A percentile compares a stretch with the other conserved stretches of the same genome.
These are phyloP conservation scores for Masnerella sp. DNA, from an alignment of 2,888 invertebrate genomes.

Conservation along the genomic window DNA sequence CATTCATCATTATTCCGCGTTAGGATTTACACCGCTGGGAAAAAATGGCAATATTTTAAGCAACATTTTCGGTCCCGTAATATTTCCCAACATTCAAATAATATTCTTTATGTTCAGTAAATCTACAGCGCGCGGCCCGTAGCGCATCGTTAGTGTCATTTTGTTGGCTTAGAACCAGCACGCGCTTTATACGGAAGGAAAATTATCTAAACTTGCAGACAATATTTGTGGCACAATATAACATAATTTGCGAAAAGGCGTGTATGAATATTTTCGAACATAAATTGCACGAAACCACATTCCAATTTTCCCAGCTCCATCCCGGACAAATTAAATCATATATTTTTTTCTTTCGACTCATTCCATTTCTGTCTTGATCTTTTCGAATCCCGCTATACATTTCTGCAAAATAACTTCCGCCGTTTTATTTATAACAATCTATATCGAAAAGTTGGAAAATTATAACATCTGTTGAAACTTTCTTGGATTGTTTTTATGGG, in stretches of 20 bases:
- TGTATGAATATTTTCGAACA: slow-evolving; percentile 11
- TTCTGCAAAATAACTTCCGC: slow-evolving; percentile 17
- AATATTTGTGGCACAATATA: slow-evolving; percentile 28
- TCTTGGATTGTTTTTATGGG: slow-evolving; percentile 27
- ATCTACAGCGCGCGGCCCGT: neutral
- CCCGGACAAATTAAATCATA: slow-evolving; percentile 13
- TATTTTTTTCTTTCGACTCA: slow-evolving; percentile 10
- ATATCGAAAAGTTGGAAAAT: slow-evolving; percentile 23
- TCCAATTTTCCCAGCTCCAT: slow-evolving; percentile 11
- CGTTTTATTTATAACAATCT: slow-evolving; percentile 27
- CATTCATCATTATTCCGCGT: slow-evolving; percentile 2
- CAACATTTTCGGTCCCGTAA: slow-evolving; percentile 14
- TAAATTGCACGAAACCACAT: slow-evolving; percentile 1
- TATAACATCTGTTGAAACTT: slow-evolving; percentile 33
- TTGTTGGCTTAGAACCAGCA: slow-evolving; percentile 38
- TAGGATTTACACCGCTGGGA: neutral
- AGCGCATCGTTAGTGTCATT: slow-evolving; percentile 36
- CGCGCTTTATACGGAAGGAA: slow-evolving; percentile 13
- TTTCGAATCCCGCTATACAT: slow-evolving; percentile 11
- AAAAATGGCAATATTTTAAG: slow-evolving; percentile 18
- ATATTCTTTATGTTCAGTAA: slow-evolving; percentile 31
- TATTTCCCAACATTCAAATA: slow-evolving; percentile 38
- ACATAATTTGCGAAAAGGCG: slow-evolving; percentile 3
- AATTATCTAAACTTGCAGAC: slow-evolving; percentile 34
- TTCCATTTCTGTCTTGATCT: neutral